A percentile compares a stretch with the other conserved stretches of the same genome.
These are phyloP conservation scores for Ophioderma brevispina DNA, from an alignment of 35 echinoderm and acorn worm genomes.

Conservation along the genomic window DNA sequence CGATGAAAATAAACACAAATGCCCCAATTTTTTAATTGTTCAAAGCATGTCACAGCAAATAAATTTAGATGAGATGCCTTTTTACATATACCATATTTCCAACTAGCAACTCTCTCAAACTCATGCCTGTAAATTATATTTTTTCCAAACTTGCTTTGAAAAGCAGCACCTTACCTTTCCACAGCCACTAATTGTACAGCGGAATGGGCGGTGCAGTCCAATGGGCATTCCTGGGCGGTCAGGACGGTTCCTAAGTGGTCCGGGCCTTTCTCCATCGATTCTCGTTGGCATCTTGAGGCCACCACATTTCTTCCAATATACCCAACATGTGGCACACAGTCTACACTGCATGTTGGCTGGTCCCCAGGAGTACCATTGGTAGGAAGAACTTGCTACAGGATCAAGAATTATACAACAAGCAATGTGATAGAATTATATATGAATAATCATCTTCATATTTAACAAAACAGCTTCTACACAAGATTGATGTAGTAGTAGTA, in stretches of 20 bases:
- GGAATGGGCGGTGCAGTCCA: constrained; percentile 65
- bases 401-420: constrained; percentile 4
- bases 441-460: too few relatives aligned
- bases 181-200: constrained; percentile 94
- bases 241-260: constrained; percentile 78
- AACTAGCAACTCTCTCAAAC: too few relatives aligned
- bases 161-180: constrained; percentile 66
- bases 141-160: too few relatives aligned
- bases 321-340: constrained; percentile 97
- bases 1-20: too few relatives aligned
- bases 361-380: constrained; percentile 99
- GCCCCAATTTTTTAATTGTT: neutral
- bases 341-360: constrained; percentile 99
- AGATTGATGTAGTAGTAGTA: too few relatives aligned
- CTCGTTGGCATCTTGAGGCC: constrained; percentile 98
- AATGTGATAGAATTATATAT: neutral
- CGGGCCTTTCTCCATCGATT: constrained; percentile 87
- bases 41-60: too few relatives aligned
- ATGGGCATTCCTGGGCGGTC: constrained; percentile 66
- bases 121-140: too few relatives aligned
- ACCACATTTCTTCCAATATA: constrained; percentile 99
- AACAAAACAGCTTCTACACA: too few relatives aligned
- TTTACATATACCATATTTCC: too few relatives aligned
- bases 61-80: too few relatives aligned
- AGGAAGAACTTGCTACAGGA: constrained; percentile 90